Evolutionary conservation across 1,140 invertebrate species (phyloP), one percentile per base, ranked within the genome.

Genomic region (Bombus haemorrhoidalis): DNA sequence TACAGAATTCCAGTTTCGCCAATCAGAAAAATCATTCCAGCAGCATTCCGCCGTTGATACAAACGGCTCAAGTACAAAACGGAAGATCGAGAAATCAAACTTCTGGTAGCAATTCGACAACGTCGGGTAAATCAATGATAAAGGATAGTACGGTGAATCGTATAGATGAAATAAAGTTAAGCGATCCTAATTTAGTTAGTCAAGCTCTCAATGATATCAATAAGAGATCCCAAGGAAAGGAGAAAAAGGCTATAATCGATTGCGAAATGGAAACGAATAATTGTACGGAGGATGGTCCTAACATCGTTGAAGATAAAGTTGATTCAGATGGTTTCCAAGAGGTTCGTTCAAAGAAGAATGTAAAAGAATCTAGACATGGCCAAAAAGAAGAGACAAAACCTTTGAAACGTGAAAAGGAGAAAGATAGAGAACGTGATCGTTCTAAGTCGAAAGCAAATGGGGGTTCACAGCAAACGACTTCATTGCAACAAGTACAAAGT

Each of bases 241-340:
- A 80, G 73, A 92, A 85, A 87, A 93, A 69, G 90, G 89, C 92
- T 68, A 80, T 79, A 13, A 82, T 92, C 0, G 95, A 96, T 15
- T 91, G 91, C 28, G 96, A 96, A 66, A 91, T 93, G 10, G 96
- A 97, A 82, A 96, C 95, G 1, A 95, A 94, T 64, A 94, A 92
- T 83, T 94, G 95, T 68, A 95, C 96, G 87, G 93, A 93, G 28
- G 93, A 94, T 25, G 91, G 86, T 15, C 68, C 59, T 0, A 94
- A 91, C 53, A 86, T 86, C 18, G 74, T 87, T 12, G 95, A 95
- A 81, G 94, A 95, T 37, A 95, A 94, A 72, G 73, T 95, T 1
- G 95, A 95, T 75, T 96, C 97, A 91, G 97, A 98, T 93, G 98
- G 98, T 68, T 98, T 98, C 93, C 98, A 98, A 93, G 98, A 98